Percentiles rank a stretch among this genome's conserved stretches.
phyloP scores from a whole-genome alignment of 37 sponge, comb jelly and placozoan species.

The Beroe ovata region DNA sequence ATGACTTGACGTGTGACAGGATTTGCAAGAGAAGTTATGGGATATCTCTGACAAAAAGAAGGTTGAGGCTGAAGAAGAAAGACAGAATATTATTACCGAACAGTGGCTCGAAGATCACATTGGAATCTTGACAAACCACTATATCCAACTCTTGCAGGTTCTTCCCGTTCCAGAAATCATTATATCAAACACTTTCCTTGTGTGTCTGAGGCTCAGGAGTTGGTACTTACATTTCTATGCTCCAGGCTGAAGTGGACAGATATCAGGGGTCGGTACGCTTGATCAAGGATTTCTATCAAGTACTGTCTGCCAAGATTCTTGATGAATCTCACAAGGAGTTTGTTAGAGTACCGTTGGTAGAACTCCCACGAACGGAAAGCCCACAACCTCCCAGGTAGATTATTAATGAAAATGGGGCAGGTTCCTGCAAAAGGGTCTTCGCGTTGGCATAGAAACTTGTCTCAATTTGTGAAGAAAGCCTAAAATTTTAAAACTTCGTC shows the following conservation, averaged over 20 bases:
- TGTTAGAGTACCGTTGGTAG: constrained; percentile 36
- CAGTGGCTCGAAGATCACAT: constrained; percentile 89
- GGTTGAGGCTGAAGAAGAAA: constrained; percentile 79
- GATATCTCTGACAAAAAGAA: constrained; percentile 87
- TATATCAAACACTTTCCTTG: too few relatives aligned
- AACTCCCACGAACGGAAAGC: constrained; percentile 41
- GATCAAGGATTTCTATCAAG: constrained; percentile 86
- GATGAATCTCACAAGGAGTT: constrained; percentile 44
- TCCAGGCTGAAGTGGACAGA: constrained; percentile 84
- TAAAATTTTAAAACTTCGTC: background rate
- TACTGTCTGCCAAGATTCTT: constrained; percentile 71
- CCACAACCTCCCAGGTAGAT: constrained; percentile 44
- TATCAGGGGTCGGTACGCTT: constrained; percentile 80
- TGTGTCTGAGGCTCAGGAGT: too few relatives aligned
- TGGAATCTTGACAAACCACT: constrained; percentile 81
- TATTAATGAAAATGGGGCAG: background rate
- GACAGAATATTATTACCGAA: constrained; percentile 72
- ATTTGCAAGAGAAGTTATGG: constrained; percentile 88
- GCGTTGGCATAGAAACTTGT: background rate
- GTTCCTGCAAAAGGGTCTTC: background rate
- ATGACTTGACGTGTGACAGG: too few relatives aligned
- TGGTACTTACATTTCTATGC: too few relatives aligned
- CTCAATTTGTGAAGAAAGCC: background rate
- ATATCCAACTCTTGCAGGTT: constrained; percentile 89
- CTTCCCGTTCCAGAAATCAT: background rate